phyloP scores from a whole-genome alignment of 2,113 vertebrate genomes.

The Abramis brama region DNA sequence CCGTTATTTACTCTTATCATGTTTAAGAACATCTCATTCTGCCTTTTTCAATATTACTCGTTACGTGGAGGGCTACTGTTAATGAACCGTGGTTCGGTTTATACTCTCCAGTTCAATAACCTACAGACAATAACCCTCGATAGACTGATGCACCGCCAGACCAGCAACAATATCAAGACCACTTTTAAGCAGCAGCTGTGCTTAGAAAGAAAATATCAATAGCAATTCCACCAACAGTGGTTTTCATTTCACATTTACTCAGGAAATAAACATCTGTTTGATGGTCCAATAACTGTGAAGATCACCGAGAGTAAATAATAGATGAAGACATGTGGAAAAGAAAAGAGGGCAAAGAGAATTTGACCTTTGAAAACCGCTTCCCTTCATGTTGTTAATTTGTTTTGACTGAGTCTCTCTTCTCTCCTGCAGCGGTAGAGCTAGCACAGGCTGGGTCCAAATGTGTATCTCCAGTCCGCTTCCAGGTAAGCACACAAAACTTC shows the following conservation, averaged over 20 bases:
- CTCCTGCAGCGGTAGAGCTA: constrained; percentile 31
- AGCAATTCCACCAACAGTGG: constrained; percentile 37
- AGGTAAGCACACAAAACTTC: constrained; percentile 64
- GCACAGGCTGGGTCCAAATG: constrained; percentile 55
- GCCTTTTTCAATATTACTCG: constrained; percentile 7
- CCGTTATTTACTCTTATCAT: background rate
- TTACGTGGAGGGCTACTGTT: background rate
- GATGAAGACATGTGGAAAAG: constrained; percentile 32
- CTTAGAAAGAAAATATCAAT: constrained; percentile 36
- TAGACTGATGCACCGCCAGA: constrained; percentile 1
- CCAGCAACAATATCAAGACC: constrained; percentile 1
- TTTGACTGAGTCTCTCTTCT: constrained; percentile 52
- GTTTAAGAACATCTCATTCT: constrained; percentile 13
- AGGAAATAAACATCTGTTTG: constrained; percentile 42
- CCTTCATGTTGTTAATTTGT: constrained; percentile 44
- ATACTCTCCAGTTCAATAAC: constrained; percentile 26
- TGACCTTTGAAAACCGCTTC: constrained; percentile 38
- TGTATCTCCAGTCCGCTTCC: constrained; percentile 69
- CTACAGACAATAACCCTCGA: constrained; percentile 17
- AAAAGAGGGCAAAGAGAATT: constrained; percentile 26
- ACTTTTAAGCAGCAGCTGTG: constrained; percentile 21
- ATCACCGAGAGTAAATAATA: constrained; percentile 41
- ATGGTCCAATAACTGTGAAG: constrained; percentile 39
- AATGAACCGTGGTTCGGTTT: background rate
- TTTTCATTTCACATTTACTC: constrained; percentile 41